Evolutionary conservation across 2,797 vertebrate species (phyloP), one percentile per base, ranked within the genome.

Genomic region (Tragopan temminckii): DNA sequence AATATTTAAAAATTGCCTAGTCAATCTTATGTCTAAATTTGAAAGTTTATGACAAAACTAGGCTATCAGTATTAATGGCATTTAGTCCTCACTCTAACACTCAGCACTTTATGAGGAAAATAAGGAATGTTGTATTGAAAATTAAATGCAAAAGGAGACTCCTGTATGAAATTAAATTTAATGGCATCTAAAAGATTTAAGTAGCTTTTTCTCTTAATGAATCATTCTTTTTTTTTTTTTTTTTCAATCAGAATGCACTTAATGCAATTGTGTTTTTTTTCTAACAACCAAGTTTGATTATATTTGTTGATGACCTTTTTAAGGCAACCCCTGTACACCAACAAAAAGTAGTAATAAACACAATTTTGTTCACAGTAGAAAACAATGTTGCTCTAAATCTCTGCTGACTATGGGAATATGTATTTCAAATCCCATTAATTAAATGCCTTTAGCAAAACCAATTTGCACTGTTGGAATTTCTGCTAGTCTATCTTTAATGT

Each of bases 401-500:
- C 77, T 88, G 11, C 35, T 71, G 13, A 2, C 17, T 80, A 46
- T 82, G 21, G n/a, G 87, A 92, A 62, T 75, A 85, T 4, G 9
- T 85, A 71, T 80, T 83, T 88, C 71, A 89, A 83, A 85, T 81
- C 35, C 33, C 17, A 76, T 78, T 92, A 92, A 93, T 95, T 92
- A 87, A 85, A 72, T 74, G 50, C 52, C 57, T 89, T 92, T 46
- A 53, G 74, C 29, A 94, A 93, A 91, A 72, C 19, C n/a, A 48
- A 36, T 89, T 83, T 95, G 23, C 63, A 11, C 72, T 36, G 10
- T 19, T 80, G 66, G 45, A 76, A 43, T 79, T 94, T 90, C 52
- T 92, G 72, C 66, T 84, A 66, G 42, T 90, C 79, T 95, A 38
- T 94, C 84, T 89, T 83, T 93, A 95, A 92, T 90, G 76, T 85